Evolutionary conservation across 2,888 invertebrate species (phyloP).

Genomic region (Epistrophe eligans): DNA sequence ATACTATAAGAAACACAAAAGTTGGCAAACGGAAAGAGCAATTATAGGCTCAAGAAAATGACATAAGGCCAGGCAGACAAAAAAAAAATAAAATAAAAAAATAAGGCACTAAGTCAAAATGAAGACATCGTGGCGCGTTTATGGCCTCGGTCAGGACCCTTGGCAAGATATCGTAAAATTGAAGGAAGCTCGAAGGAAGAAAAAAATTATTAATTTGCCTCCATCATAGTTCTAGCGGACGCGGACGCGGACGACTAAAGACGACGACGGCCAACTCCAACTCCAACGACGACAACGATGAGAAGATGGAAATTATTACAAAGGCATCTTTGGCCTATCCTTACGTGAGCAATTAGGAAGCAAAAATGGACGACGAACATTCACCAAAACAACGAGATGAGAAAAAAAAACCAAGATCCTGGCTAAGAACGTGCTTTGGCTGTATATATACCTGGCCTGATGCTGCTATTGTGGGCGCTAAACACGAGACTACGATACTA

Average conservation of each 20-base stretch:
- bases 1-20: constrained; percentile 31
- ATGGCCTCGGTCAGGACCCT: constrained; percentile 19
- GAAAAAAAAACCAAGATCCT: constrained; percentile 37
- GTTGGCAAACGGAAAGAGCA: constrained; percentile 62
- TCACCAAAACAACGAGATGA: constrained; percentile 16
- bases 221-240: constrained; percentile 20
- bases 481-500: constrained; percentile 65
- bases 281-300: background rate
- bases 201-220: constrained; percentile 68
- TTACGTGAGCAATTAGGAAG: constrained; percentile 75
- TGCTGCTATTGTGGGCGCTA: constrained; percentile 7
- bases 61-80: constrained; percentile 29
- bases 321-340: constrained; percentile 51
- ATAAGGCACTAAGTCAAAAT: constrained; percentile 71
- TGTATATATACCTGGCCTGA: constrained; percentile 13
- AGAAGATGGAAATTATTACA: constrained; percentile 70
- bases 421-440: constrained; percentile 53
- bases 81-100: constrained; percentile 17
- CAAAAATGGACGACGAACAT: constrained; percentile 34
- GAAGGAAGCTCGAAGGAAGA: constrained; percentile 16
- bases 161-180: constrained; percentile 34
- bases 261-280: background rate
- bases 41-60: constrained; percentile 59
- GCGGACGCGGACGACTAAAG: background rate
- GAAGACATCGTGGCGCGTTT: constrained; percentile 55